These are phyloP conservation scores for Hassar affinis DNA, from an alignment of 2,113 vertebrate genomes.

Conservation along the genomic window DNA sequence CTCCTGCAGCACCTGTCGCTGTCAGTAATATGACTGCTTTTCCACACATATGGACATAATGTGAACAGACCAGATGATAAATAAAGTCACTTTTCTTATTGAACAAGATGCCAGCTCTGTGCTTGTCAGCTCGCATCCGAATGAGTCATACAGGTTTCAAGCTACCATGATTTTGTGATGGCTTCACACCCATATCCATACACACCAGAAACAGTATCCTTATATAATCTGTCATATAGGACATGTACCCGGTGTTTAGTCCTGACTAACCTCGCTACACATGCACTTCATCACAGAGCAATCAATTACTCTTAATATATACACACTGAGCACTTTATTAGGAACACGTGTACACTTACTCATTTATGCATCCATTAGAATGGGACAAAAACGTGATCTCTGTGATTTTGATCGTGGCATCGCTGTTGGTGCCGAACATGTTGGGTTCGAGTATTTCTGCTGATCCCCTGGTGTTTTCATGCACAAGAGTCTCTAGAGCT, in stretches of 20 bases:
- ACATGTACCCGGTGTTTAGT: neutral
- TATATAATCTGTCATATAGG: conserved; percentile 4
- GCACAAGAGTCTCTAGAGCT: no score
- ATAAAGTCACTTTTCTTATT: conserved; percentile 54
- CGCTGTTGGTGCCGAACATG: no score
- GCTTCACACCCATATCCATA: neutral
- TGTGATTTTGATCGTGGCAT: no score
- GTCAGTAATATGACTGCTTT: conserved; percentile 51
- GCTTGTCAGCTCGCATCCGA: conserved; percentile 18
- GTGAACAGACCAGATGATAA: conserved; percentile 60
- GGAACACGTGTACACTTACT: no score
- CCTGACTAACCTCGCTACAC: neutral
- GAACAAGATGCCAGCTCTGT: conserved; percentile 32
- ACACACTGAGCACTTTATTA: no score
- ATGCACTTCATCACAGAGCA: neutral
- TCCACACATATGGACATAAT: conserved; percentile 47
- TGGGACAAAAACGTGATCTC: no score
- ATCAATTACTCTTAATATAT: neutral
- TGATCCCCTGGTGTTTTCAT: no score
- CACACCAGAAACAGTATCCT: neutral
- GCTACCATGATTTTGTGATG: conserved; percentile 36
- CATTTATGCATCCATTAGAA: no score
- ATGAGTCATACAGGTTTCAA: conserved; percentile 24
- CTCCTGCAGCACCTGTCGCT: conserved; percentile 50
- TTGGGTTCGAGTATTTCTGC: no score